phyloP scores from a whole-genome alignment of 2,888 invertebrate genomes.

The Pandemis corylana region DNA sequence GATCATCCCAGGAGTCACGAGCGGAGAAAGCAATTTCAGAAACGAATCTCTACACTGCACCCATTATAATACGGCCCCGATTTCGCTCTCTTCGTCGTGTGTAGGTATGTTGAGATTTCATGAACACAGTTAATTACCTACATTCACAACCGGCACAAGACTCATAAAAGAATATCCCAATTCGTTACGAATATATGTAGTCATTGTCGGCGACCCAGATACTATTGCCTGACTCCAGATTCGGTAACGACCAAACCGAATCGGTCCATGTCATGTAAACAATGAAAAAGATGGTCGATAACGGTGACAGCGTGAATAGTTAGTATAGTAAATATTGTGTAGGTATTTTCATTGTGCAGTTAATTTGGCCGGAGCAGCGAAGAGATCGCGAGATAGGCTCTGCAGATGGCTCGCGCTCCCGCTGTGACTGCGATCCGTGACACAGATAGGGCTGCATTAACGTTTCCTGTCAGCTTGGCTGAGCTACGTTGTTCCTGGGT shows the following conservation, averaged over 20 bases:
- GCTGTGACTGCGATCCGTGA: slow-evolving; percentile 66
- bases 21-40: slow-evolving; percentile 13
- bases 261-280: slow-evolving; percentile 61
- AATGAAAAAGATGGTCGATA: slow-evolving; percentile 61
- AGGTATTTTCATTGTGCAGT: slow-evolving; percentile 57
- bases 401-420: slow-evolving; percentile 61
- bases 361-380: slow-evolving; percentile 63
- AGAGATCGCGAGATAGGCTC: slow-evolving; percentile 61
- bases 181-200: slow-evolving; percentile 41
- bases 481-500: slow-evolving; percentile 44
- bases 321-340: slow-evolving; percentile 54
- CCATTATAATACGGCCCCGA: slow-evolving; percentile 36
- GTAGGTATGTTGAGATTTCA: slow-evolving; percentile 36
- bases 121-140: slow-evolving; percentile 40
- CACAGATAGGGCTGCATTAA: slow-evolving; percentile 68
- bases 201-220: slow-evolving; percentile 60
- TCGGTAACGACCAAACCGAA: slow-evolving; percentile 59
- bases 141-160: slow-evolving; percentile 38
- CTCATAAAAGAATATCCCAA: slow-evolving; percentile 39
- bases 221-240: slow-evolving; percentile 53
- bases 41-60: slow-evolving; percentile 21
- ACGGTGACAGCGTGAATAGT: slow-evolving; percentile 53
- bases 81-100: slow-evolving; percentile 24
- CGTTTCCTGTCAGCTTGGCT: slow-evolving; percentile 59
- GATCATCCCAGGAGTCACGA: slow-evolving; percentile 11